Base-by-base conservation (phyloP, 2,797 vertebrate species). In the Dicrostonyx torquatus region DNA sequence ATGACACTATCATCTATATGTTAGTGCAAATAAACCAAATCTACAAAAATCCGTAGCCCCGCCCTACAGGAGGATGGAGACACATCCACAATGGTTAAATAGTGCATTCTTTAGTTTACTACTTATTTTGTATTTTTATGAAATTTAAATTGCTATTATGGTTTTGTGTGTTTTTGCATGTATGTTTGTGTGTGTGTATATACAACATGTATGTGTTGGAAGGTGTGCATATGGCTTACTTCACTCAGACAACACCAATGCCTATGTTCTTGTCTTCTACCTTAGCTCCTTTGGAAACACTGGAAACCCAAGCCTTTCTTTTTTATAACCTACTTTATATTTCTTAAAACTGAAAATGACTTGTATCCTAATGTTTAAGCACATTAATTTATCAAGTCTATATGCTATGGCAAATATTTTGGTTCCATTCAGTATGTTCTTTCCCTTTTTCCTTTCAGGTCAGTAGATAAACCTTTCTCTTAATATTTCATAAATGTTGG, bases 401-500 rank as follows among this genome's bases (percentile, higher is more conserved):
- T 84, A 91, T 79, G 5, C 6, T 53, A 4, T 15, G 18, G 15
- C 80, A 97, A 55, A 91, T 92, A 64, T 93, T 93, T 91, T 72
- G 93, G 78, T 70, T 62, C 0, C 37, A 91, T 72, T 20, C 53
- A 94, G 83, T 79, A 88, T 1, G 22, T 80, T 2, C 0, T 90
- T 97, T 95, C 72, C 1, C 75, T 78, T 94, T 97, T 96, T 26
- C n/a, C 90, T 98, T 98, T 97, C 93, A 97, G 85, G 68, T 97
- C 97, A 97, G 84, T 76, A 94, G 78, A 94, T 87, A 96, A 97
- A 94, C 94, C 90, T 12, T 94, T 80, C 91, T 87, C 70, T 98
- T 95, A 97, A 91, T 97, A 97, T 97, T 98, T 98, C 68, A 97
- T 97, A 97, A 97, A 95, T 97, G 8, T 18, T 87, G 80, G 5